Conservation (phyloP, 1,140 invertebrate species). For the Drosophila littoralis region DNA sequence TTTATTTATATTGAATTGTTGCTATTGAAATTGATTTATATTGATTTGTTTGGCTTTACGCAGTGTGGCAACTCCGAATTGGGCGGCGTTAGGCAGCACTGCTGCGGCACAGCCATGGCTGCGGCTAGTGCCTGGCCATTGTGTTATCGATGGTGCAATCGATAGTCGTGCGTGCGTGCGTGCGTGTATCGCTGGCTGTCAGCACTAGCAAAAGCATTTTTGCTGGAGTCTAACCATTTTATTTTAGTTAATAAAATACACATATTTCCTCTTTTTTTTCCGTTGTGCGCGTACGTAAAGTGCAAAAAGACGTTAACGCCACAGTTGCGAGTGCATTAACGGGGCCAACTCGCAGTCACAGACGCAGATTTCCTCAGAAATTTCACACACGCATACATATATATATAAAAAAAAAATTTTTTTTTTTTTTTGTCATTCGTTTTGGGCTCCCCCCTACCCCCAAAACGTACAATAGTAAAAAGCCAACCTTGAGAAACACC, state of each 20-base stretch:
- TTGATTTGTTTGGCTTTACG: too few species aligned
- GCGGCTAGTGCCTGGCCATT: background rate
- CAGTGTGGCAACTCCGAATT: background rate
- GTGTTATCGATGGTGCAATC: slow-evolving; percentile 1
- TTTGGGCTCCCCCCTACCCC: slow-evolving; percentile 56
- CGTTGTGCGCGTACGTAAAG: slow-evolving; percentile 61
- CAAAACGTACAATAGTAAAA: slow-evolving; percentile 62
- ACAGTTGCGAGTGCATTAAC: slow-evolving; percentile 33
- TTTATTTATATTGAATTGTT: too few species aligned
- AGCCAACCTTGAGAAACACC: slow-evolving; percentile 78
- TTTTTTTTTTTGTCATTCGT: slow-evolving; percentile 56
- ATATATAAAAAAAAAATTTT: background rate
- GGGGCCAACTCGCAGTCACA: slow-evolving; percentile 26
- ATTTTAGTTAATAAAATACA: slow-evolving; percentile 81
- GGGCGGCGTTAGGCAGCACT: background rate
- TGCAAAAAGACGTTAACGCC: slow-evolving; percentile 49
- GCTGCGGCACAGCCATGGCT: background rate
- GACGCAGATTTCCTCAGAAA: slow-evolving; percentile 50
- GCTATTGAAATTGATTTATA: too few species aligned
- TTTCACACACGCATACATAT: slow-evolving; percentile 41
- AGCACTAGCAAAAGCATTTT: slow-evolving; percentile 61
- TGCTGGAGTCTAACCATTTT: slow-evolving; percentile 76
- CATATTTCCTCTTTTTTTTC: slow-evolving; percentile 68
- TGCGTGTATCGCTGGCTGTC: slow-evolving; percentile 27
- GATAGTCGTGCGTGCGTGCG: slow-evolving; percentile 13